A percentile compares a stretch with the other conserved stretches of the same genome.
These are phyloP conservation scores for Drosophila planitibia DNA, from an alignment of 2,888 invertebrate genomes.

Conservation along the genomic window DNA sequence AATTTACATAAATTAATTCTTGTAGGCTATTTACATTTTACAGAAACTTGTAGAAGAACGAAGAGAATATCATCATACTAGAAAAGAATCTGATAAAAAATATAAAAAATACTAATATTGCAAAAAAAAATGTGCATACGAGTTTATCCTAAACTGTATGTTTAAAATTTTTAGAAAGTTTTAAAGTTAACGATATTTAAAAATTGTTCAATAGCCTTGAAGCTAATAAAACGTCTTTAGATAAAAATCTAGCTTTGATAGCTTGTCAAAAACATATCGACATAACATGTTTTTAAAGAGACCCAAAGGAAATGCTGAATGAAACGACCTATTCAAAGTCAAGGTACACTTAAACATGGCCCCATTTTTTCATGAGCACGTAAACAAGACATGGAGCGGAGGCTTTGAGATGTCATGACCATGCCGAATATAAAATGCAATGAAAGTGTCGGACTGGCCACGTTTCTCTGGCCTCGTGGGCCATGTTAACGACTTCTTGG, in stretches of 20 bases:
- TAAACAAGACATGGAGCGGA: conserved; percentile 32
- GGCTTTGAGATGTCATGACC: conserved; percentile 68
- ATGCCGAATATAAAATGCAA: conserved; percentile 61
- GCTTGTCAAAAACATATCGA: not conserved
- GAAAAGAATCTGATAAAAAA: not conserved
- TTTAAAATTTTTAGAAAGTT: not conserved
- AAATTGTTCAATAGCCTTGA: too few relatives aligned
- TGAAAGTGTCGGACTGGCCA: conserved; percentile 62
- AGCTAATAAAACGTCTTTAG: not conserved
- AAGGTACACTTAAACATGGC: conserved; percentile 6
- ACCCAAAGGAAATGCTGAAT: not conserved
- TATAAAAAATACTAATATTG: not conserved
- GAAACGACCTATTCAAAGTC: conserved; percentile 4
- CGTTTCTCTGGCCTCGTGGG: conserved; percentile 43
- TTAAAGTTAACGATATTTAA: not conserved
- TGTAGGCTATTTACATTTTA: not conserved
- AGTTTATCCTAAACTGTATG: not conserved
- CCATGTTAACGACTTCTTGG: conserved; percentile 45
- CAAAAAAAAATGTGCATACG: not conserved
- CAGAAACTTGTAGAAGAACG: not conserved
- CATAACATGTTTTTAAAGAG: not conserved
- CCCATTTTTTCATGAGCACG: conserved; percentile 17
- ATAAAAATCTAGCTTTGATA: not conserved
- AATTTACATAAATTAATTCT: not conserved
- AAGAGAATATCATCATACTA: not conserved